Percentiles rank a stretch among this genome's conserved stretches.
Evolutionary conservation across 2,797 vertebrate genomes (phyloP).

Genomic region (Urosaurus nigricauda): DNA sequence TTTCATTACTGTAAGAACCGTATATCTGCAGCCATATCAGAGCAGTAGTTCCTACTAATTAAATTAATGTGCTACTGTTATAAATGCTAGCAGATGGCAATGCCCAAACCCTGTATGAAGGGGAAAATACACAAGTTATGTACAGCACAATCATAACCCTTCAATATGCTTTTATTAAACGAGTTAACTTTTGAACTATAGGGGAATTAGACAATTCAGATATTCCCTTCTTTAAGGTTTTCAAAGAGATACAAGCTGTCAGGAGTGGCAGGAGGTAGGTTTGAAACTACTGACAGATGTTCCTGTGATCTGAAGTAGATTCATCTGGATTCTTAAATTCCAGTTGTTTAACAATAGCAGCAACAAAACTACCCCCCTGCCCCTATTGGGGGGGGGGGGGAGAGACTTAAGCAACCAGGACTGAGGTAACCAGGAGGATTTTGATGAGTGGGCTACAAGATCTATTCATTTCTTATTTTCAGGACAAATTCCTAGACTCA

Average conservation of each 20-base stretch:
- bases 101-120: neutral
- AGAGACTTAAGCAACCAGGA: neutral
- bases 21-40: neutral
- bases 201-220: neutral
- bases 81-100: neutral
- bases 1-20: constrained; percentile 18
- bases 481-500: neutral
- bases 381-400: too few relatives aligned
- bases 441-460: neutral
- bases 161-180: neutral
- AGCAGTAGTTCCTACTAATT: neutral
- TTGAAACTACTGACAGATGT: too few relatives aligned
- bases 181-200: neutral
- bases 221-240: neutral
- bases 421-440: neutral
- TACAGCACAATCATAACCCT: neutral
- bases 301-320: neutral
- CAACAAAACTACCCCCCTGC: neutral
- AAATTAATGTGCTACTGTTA: neutral
- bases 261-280: neutral
- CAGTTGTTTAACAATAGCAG: neutral
- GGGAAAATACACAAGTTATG: neutral
- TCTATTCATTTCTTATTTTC: neutral
- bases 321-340: neutral
- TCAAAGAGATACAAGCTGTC: neutral